Conservation (phyloP, 1,140 invertebrate genomes). For the Dendrolimus kikuchii region DNA sequence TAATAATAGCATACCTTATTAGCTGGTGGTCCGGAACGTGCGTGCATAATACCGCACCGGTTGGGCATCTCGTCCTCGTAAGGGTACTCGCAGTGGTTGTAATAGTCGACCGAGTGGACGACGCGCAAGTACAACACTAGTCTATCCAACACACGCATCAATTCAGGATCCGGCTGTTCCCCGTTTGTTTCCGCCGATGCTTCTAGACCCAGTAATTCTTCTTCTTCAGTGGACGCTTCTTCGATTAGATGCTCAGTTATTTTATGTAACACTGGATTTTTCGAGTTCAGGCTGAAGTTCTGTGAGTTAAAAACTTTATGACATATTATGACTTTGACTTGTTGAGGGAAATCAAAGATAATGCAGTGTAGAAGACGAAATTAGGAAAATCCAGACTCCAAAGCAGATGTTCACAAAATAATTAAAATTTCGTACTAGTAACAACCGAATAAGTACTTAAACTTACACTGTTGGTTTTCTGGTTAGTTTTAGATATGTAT, state of each 20-base stretch:
- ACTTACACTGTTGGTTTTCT: too few species aligned
- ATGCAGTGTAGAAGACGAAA: too few species aligned
- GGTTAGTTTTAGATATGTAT: too few species aligned
- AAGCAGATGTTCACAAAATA: too few species aligned
- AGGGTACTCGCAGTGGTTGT: conserved; percentile 98
- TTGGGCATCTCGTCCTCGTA: conserved; percentile 99
- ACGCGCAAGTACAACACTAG: conserved; percentile 95
- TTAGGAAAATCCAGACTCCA: too few species aligned
- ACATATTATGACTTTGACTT: neutral
- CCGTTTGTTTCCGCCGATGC: conserved; percentile 72
- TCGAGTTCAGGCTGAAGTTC: conserved; percentile 87
- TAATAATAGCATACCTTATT: conserved; percentile 75
- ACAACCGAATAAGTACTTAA: too few species aligned
- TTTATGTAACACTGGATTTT: conserved; percentile 96
- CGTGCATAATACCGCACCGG: conserved; percentile 98
- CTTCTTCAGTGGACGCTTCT: conserved; percentile 98
- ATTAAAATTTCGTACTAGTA: too few species aligned
- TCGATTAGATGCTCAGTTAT: conserved; percentile 99
- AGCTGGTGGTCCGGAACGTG: conserved; percentile 87
- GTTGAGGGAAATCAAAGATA: too few species aligned
- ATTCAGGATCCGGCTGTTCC: conserved; percentile 70
- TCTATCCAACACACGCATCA: conserved; percentile 78
- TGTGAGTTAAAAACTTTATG: conserved; percentile 19
- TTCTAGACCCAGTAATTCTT: conserved; percentile 90
- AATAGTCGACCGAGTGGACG: conserved; percentile 99